Base-by-base conservation (phyloP, 2,888 invertebrate species). In the Deroplatys truncata region DNA sequence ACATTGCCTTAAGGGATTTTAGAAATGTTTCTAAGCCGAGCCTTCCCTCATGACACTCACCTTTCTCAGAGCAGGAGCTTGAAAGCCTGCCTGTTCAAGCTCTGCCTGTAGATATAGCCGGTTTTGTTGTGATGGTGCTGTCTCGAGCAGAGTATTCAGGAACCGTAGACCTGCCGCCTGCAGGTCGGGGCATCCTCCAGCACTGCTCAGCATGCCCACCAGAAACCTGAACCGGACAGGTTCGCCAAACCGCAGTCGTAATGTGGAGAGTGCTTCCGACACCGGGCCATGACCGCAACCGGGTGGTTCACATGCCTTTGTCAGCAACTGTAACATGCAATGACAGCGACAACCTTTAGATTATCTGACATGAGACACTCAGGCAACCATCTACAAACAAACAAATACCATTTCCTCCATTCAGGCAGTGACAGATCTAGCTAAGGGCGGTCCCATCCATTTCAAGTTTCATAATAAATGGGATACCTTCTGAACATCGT, bases 181-280 rank as follows among this genome's bases (percentile, higher is more conserved):
- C 8, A 98, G 94, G 91, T 97, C 97, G 0, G 96, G 96, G 88
- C 94, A 94, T 16, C 94, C 94, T 28, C 97, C 96, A 0, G 96
- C 95, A 89, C 97, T 97, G 92, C 97, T 96, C 90, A 98, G 94
- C 95, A 98, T 98, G 2, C 98, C 98, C 13, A 98, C 97, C 0
- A 98, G 95, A 92, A 98, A 97, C 90, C 98, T 95, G 94, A 98
- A 98, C 92, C 98, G 95, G 10, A 98, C 98, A 0, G 98, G 98
- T 93, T 99, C 98, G 7, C 98, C 98, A 92, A 97, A 98, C 90
- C 98, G 95, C 10, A 98, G 94, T 82, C 98, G 95, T 88, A 98
- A 94, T 0, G 98, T 98, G 0, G 98, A 98, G 91, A 98, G 95
- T 0, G 98, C 98, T 93, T 98, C 98, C 0, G 98, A 97, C 28